phyloP scores from a whole-genome alignment of 2,888 invertebrate species.

The Eurytoma adleriae region DNA sequence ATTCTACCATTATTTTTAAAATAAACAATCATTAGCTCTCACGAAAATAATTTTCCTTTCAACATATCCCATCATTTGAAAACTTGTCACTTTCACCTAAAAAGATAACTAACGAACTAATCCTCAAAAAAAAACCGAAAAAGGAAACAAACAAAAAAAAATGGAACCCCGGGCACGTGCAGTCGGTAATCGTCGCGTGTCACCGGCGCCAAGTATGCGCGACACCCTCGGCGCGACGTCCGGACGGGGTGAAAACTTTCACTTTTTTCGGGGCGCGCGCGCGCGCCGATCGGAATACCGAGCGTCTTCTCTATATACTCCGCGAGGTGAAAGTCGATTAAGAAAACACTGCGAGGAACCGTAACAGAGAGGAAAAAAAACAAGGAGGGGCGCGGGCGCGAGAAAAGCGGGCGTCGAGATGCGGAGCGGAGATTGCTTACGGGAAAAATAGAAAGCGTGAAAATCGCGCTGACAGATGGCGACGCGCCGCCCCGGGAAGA shows the following conservation, averaged over 20 bases:
- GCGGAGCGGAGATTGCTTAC: slow-evolving; percentile 30
- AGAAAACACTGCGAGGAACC: slow-evolving; percentile 13
- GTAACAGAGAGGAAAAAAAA: not conserved
- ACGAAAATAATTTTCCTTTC: no score
- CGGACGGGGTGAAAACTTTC: slow-evolving; percentile 37
- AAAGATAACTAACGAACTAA: no score
- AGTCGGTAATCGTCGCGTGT: slow-evolving; percentile 28
- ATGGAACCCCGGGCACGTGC: slow-evolving; percentile 14
- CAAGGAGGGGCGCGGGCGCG: not conserved
- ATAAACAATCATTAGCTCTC: no score
- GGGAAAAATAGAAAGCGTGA: slow-evolving; percentile 55
- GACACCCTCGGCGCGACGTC: not conserved
- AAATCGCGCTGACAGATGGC: slow-evolving; percentile 63
- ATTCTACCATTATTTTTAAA: no score
- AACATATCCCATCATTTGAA: no score
- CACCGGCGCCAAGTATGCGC: not conserved
- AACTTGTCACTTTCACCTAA: no score
- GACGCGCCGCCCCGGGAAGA: slow-evolving; percentile 37
- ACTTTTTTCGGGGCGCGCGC: slow-evolving; percentile 6
- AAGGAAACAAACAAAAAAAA: slow-evolving; percentile 12
- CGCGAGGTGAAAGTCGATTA: slow-evolving; percentile 40
- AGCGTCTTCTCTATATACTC: slow-evolving; percentile 20
- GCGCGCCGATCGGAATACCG: slow-evolving; percentile 23
- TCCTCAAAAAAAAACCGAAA: not conserved
- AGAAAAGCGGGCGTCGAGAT: slow-evolving; percentile 16